Base-by-base conservation (phyloP, 2,888 invertebrate species). In the Euplagia quadripunctaria region DNA sequence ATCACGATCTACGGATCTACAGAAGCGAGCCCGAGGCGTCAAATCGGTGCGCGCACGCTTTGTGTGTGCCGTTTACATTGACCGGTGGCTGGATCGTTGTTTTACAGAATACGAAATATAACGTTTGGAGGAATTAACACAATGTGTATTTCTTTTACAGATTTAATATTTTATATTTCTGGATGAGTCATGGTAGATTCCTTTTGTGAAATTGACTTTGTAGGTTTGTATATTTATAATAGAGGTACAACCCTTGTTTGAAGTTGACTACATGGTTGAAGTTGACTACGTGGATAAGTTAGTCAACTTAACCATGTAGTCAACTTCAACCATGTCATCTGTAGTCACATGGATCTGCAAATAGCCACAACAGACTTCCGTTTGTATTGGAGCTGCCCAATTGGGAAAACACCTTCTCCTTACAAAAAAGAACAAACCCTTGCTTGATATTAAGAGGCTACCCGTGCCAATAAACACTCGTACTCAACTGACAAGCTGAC, bases 1-100 rank as follows among this genome's bases (percentile, higher is more conserved):
- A 87, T 92, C 92, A 92, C 92, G 92, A 91, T 84, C 80, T 75
- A 71, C 81, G 76, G 79, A 83, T 85, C 84, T 79, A 92, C 91
- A 90, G 92, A 90, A 92, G 91, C 92, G 86, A 78, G 87, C 92
- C 89, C 52, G 86, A 83, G 90, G 90, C 91, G 90, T 89, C 89
- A 90, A 89, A 85, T 87, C 86, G 87, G 82, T 88, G 87, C 86
- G 89, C 88, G 89, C 89, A 87, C 88, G 88, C 87, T 85, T 82
- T 64, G 72, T 79, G 73, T 75, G 82, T 68, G 76, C 75, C 64
- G 74, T 70, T 70, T 79, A 61, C 70, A 79, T 52, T 69, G 43
- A 52, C 71, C 72, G 70, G 67, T 70, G 65, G 72, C 66, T n/a
- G 70, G 58, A 58, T 70, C 61, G 69, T 61, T 63, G 43, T 65